phyloP scores from a whole-genome alignment of 2,888 invertebrate species.

The Drosophila neonasuta region DNA sequence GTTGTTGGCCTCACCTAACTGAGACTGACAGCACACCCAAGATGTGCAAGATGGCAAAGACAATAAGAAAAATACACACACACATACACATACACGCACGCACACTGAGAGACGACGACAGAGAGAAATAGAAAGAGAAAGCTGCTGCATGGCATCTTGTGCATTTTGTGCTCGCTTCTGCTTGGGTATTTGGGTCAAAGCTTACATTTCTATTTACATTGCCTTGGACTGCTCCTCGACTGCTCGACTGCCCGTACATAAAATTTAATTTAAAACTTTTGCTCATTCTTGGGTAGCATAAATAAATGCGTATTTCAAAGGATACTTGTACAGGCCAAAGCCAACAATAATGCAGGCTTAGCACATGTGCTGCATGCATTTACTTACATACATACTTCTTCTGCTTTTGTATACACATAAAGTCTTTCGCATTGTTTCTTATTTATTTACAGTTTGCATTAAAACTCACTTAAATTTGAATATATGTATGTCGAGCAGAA shows the following conservation, averaged over 20 bases:
- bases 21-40: slow-evolving; percentile 43
- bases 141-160: slow-evolving; percentile 34
- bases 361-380: slow-evolving; percentile 48
- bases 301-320: slow-evolving; percentile 66
- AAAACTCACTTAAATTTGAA: slow-evolving; percentile 63
- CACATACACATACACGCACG: slow-evolving; percentile 8
- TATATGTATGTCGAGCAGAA: slow-evolving; percentile 24
- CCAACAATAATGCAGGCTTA: slow-evolving; percentile 29
- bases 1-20: slow-evolving; percentile 46
- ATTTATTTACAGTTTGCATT: slow-evolving; percentile 66
- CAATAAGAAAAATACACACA: slow-evolving; percentile 11
- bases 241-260: slow-evolving; percentile 36
- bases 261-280: slow-evolving; percentile 73
- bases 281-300: slow-evolving; percentile 50
- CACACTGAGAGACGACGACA: background rate
- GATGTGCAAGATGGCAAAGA: slow-evolving; percentile 20
- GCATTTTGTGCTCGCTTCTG: slow-evolving; percentile 35
- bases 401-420: background rate
- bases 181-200: slow-evolving; percentile 67
- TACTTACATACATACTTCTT: background rate
- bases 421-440: slow-evolving; percentile 37
- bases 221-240: slow-evolving; percentile 35
- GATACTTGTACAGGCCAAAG: slow-evolving; percentile 31
- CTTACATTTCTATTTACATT: slow-evolving; percentile 61
- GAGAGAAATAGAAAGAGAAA: background rate